Base-by-base conservation (phyloP, 1,140 invertebrate species). In the Cyclina sinensis region DNA sequence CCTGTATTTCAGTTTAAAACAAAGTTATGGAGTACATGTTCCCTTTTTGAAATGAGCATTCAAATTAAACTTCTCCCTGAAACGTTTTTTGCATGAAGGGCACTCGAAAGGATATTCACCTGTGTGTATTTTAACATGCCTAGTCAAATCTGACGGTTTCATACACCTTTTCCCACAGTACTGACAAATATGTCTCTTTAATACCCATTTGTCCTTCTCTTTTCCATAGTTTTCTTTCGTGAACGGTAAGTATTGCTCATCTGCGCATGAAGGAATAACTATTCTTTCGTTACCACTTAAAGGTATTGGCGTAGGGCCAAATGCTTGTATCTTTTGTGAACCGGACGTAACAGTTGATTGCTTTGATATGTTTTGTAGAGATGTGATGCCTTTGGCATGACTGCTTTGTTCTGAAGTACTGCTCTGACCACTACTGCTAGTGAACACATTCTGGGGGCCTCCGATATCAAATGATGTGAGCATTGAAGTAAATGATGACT, bases 151-250 rank as follows among this genome's bases (percentile, higher is more conserved):
- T 9, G 84, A 86, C 21, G 84, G 84, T 59, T 86, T 86, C 65
- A 86, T 65, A 35, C 84, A 86, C 12, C 84, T 21, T 24, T 86
- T 86, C 12, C 84, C 84, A 78, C 84, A 86, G 57, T 74, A 86
- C 12, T 86, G 84, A 65, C 84, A 86, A 14, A 86, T 78, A 65
- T 78, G 48, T 48, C 79, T 62, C 39, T 73, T 83, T 62, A 68
- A 32, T 32, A 89, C 73, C 80, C 79, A 89, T 43, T 83, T 89
- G 80, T 89, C 87, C 43, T 62, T 68, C 39, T 89, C 87, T 54
- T 83, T 86, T 5, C 84, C 84, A 78, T 86, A 86, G 24, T 86
- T 86, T 43, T 86, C 84, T 43, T 78, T 76, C 32, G 84, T 86
- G 46, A 86, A 86, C n/a, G 84, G 84, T 24, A 86, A 30, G 46